Base-by-base conservation (phyloP, 2,888 invertebrate species). In the Ectobius pallidus region DNA sequence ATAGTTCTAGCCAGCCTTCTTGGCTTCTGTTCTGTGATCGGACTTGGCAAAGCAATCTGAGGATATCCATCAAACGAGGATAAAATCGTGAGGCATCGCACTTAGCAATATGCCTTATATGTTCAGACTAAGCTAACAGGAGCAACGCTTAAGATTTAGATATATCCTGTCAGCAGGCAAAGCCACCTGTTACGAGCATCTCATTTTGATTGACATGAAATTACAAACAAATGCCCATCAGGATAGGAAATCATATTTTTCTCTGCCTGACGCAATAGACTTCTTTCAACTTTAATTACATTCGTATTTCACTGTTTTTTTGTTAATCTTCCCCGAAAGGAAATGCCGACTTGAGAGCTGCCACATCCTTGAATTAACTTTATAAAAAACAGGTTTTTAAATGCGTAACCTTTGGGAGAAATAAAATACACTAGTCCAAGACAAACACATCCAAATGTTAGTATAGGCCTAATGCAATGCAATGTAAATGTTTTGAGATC, bases 191-290 rank as follows among this genome's bases (percentile, higher is more conserved):
- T 65, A 11, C 46, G n/a, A 65, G 44, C 2, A 65, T 46, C 27
- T 65, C 20, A 65, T 44, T 30, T 65, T 58, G 58, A 58, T 58
- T 58, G 58, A 30, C 58, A 30, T 58, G 30, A 25, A 25, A 6
- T 11, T 9, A 52, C 25, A 52, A 52, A 52, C 25, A 52, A 52
- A 52, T 52, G 20, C 27, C 30, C 27, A 14, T 16, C 30, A 11
- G 14, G 32, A 58, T n/a, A 58, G 30, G 58, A 58, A 58, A 25
- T 7, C 2, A 58, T 32, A 58, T 58, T 58, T 58, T 30, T 58
- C n/a, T n/a, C n/a, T n/a, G 25, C 20, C 6, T 34, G 34, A 34
- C 11, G 34, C 34, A 34, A 7, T 34, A 7, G 34, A 7, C n/a
- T 7, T 34, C 34, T 34, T 34, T 34, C 34, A 34, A 34, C 34